Conservation (phyloP, 2,113 vertebrate species). For the Peromyscus maniculatus region DNA sequence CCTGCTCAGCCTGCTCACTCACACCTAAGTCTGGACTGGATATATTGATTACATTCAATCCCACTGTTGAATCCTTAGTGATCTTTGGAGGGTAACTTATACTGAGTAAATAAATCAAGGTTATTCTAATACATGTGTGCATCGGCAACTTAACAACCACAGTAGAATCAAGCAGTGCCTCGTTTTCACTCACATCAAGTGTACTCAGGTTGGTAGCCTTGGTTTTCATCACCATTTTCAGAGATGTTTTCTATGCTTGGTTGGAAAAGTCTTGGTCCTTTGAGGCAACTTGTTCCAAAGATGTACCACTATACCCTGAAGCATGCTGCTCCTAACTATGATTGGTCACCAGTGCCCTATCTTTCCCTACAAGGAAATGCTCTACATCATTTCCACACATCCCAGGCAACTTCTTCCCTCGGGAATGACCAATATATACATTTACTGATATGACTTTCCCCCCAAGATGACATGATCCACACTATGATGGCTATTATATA, state of each 20-base stretch:
- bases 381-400: neutral
- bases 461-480: neutral
- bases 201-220: neutral
- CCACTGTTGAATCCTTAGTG: neutral
- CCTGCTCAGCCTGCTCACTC: neutral
- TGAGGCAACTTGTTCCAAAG: neutral
- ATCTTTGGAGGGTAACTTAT: neutral
- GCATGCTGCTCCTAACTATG: neutral
- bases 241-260: neutral
- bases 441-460: neutral
- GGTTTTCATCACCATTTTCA: neutral
- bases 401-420: neutral
- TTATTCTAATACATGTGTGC: fast-evolving
- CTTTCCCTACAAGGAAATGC: neutral
- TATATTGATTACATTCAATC: neutral
- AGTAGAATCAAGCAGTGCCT: no score
- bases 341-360: neutral
- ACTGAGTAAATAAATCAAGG: neutral
- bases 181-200: neutral
- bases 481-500: neutral
- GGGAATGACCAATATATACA: neutral
- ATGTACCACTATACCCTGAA: neutral
- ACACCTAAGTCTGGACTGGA: neutral
- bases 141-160: neutral
- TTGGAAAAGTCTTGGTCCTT: neutral